Conservation (phyloP, 2,113 vertebrate species). For the Suricata suricatta region DNA sequence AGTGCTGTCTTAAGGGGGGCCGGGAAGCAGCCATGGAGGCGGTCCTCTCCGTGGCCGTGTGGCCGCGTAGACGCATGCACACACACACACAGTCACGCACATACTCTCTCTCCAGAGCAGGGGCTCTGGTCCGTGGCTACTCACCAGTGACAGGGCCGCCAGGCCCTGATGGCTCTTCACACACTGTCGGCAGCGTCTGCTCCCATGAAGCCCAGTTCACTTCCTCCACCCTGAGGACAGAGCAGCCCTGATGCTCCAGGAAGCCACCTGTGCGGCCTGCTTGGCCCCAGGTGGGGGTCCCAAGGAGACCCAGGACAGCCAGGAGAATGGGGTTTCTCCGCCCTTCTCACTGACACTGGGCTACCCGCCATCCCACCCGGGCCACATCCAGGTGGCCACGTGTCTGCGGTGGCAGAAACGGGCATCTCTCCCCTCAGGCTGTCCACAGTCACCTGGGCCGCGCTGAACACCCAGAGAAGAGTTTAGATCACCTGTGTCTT, state of each 20-base stretch:
- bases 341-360: background rate
- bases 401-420: background rate
- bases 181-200: constrained; percentile 88
- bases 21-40: background rate
- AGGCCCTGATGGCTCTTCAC: constrained; percentile 90
- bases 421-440: background rate
- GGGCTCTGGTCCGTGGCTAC: background rate
- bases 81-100: background rate
- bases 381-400: background rate
- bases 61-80: background rate
- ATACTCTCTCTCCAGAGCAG: background rate
- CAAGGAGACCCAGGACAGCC: rapidly evolving
- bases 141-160: constrained; percentile 80
- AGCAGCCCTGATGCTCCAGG: background rate
- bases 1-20: background rate
- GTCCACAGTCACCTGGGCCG: background rate
- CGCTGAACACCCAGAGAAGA: background rate
- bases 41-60: background rate
- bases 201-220: constrained; percentile 96
- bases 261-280: background rate
- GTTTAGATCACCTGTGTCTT: background rate
- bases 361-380: background rate
- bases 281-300: background rate
- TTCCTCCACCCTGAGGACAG: constrained; percentile 90
- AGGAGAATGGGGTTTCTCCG: background rate